Percentiles rank a stretch among this genome's conserved stretches.
Evolutionary conservation across 2,113 vertebrate species (phyloP).

Genomic region (Nycticorax nycticorax): DNA sequence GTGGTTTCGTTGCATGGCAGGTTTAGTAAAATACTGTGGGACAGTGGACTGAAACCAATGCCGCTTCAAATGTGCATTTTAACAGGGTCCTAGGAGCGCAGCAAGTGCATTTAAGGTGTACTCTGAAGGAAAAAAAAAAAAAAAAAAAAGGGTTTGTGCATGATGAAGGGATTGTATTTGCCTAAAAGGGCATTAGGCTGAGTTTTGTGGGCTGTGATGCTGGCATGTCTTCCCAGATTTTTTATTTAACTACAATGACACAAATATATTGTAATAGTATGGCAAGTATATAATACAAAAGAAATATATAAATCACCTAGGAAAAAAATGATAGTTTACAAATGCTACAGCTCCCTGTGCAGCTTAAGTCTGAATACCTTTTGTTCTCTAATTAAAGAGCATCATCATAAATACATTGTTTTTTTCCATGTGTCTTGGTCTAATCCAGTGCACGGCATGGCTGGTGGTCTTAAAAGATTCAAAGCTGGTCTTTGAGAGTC

Average conservation of each 20-base stretch:
- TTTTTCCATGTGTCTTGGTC: not conserved
- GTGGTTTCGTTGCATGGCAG: not conserved
- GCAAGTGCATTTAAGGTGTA: not conserved
- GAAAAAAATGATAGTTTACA: not conserved
- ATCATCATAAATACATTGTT: not conserved
- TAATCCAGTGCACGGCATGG: not conserved
- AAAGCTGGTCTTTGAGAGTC: not conserved
- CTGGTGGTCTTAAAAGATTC: slow-evolving; percentile 4
- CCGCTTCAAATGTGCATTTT: not conserved
- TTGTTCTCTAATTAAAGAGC: not conserved
- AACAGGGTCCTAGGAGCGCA: not conserved
- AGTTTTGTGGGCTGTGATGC: not conserved
- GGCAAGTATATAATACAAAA: not conserved
- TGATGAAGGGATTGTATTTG: not conserved
- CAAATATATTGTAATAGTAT: not conserved
- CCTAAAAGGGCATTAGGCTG: not conserved
- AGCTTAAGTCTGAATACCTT: not conserved
- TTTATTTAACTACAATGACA: not conserved
- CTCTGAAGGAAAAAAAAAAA: not conserved
- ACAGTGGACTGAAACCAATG: not conserved
- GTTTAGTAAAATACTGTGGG: not conserved
- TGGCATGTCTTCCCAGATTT: not conserved
- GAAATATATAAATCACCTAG: not conserved
- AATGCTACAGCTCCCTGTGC: not conserved
- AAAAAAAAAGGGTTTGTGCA: not conserved